phyloP scores from a whole-genome alignment of 2,888 invertebrate species.

The Amorpha juglandis region DNA sequence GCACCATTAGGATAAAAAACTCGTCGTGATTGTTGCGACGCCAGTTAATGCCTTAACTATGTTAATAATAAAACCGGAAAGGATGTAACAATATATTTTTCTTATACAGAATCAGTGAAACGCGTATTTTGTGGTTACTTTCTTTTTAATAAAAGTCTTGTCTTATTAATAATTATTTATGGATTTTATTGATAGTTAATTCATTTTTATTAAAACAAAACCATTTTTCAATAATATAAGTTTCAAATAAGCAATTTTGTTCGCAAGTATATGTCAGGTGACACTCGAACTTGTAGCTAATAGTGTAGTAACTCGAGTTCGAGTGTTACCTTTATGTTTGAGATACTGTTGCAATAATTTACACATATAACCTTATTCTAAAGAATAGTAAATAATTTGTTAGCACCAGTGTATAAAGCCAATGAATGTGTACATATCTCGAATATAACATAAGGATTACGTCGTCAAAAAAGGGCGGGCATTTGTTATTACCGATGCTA shows the following conservation, averaged over 20 bases:
- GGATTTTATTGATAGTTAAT: too few relatives aligned
- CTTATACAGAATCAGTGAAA: too few relatives aligned
- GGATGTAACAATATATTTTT: neutral
- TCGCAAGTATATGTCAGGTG: neutral
- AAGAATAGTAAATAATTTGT: conserved; percentile 43
- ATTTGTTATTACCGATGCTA: neutral
- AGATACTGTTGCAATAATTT: conserved; percentile 14
- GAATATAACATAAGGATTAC: conserved; percentile 11
- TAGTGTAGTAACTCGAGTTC: too few relatives aligned
- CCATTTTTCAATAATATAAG: neutral
- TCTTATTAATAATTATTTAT: too few relatives aligned
- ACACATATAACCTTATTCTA: conserved; percentile 34
- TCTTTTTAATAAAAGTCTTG: too few relatives aligned
- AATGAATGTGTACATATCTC: conserved; percentile 29
- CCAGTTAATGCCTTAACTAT: conserved; percentile 7
- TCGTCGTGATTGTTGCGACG: neutral
- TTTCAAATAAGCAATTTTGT: neutral
- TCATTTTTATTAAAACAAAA: too few relatives aligned
- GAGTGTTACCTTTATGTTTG: neutral
- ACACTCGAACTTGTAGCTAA: too few relatives aligned
- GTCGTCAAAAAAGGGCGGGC: neutral
- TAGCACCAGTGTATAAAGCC: conserved; percentile 53
- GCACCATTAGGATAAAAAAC: too few relatives aligned
- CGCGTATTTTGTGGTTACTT: too few relatives aligned
- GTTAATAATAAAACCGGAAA: conserved; percentile 1